Evolutionary conservation across 2,888 invertebrate species (phyloP), one percentile per base, ranked within the genome.

Genomic region (Meliscaeva auricollis): DNA sequence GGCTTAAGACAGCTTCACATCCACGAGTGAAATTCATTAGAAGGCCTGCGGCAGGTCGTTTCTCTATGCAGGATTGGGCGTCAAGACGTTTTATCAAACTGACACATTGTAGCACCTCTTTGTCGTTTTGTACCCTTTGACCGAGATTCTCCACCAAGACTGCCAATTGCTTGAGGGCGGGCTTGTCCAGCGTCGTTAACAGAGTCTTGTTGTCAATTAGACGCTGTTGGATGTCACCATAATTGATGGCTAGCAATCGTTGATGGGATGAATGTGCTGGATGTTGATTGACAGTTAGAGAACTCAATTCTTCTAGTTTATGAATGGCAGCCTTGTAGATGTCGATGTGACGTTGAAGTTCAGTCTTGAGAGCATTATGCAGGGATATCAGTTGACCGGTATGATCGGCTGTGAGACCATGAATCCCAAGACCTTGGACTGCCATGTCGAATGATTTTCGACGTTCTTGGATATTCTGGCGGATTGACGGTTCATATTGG

Each of bases 151-250:
- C 93, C 48, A 95, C 94, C 81, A 98, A 93, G 1, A 94, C 93
- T 20, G 93, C 93, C 70, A 98, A 93, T 91, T 96, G 96, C 89
- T 96, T 95, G 88, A 98, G 91, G 3, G 95, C 95, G 35, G 96
- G 96, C 90, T 97, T 97, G 90, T 96, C 96, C 88, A 98, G 93
- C 79, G 97, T 95, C 56, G 97, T 98, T 84, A 97, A 93, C 44
- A 98, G 93, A 0, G 97, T 96, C 92, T 98, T 97, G 93, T 98
- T 98, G 93, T 98, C 97, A 89, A 98, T 98, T 72, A 98, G 93
- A 1, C 98, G 93, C 88, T 97, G 95, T 91, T 98, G 98, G 64
- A 98, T 97, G 90, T 98, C 98, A 8, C 95, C 94, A 89, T 97
- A 96, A 66, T 95, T 95, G 75, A 98, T 94, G 64, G 97, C 96